phyloP scores from a whole-genome alignment of 2,888 invertebrate species.

The Amiota minor region DNA sequence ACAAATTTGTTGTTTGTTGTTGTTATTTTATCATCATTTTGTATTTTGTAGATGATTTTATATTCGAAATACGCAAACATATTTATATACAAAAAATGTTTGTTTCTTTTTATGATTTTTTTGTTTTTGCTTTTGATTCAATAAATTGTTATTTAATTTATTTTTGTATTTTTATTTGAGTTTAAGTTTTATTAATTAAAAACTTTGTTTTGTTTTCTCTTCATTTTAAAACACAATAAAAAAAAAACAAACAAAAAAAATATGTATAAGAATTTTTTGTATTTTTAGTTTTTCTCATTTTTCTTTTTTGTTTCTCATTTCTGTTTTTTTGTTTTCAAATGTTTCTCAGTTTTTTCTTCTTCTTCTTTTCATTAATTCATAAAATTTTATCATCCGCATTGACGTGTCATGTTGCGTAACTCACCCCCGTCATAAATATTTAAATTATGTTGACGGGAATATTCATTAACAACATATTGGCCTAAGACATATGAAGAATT shows the following conservation, averaged over 20 bases:
- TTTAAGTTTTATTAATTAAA: neutral
- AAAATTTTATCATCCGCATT: constrained; percentile 84
- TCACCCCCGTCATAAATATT: constrained; percentile 85
- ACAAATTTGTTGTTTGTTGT: too few relatives aligned
- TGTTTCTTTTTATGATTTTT: constrained; percentile 6
- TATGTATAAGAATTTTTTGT: neutral
- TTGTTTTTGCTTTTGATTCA: constrained; percentile 17
- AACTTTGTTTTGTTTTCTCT: neutral
- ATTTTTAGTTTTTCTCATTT: neutral
- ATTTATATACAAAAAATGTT: too few relatives aligned
- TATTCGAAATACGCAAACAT: too few relatives aligned
- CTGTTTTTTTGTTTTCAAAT: neutral
- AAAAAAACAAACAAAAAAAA: neutral
- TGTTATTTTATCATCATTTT: too few relatives aligned
- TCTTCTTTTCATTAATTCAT: constrained; percentile 45
- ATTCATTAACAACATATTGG: constrained; percentile 83
- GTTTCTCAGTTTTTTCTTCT: constrained; percentile 30
- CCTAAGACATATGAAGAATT: constrained; percentile 73
- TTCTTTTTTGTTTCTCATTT: neutral
- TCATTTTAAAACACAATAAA: neutral
- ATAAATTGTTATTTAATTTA: constrained; percentile 5
- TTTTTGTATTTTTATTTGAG: constrained; percentile 2
- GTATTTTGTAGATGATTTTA: too few relatives aligned
- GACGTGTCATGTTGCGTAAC: constrained; percentile 83
- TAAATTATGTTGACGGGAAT: constrained; percentile 83